Evolutionary conservation across 2,797 vertebrate species (phyloP).

Genomic region (Knipowitschia caucasica): DNA sequence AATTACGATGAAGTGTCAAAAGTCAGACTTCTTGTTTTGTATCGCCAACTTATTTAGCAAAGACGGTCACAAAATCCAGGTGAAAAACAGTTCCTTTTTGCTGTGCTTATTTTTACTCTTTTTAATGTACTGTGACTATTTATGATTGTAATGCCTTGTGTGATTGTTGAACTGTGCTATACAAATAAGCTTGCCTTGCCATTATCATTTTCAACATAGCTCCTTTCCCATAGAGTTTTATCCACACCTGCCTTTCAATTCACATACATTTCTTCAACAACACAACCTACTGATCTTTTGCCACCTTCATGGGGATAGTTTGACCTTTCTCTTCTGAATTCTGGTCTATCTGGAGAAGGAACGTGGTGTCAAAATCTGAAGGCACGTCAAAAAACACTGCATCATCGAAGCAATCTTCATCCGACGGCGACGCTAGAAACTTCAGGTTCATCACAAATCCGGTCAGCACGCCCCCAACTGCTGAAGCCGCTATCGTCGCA

Average conservation of each 20-base stretch:
- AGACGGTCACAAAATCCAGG: no score
- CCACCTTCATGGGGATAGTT: not conserved
- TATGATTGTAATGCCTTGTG: no score
- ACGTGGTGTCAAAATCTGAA: slow-evolving; percentile 37
- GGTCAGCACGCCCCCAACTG: slow-evolving; percentile 62
- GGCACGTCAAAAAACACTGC: slow-evolving; percentile 72
- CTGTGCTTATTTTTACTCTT: no score
- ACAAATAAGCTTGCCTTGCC: no score
- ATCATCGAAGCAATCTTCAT: slow-evolving; percentile 75
- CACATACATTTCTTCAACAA: not conserved
- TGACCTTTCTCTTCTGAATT: slow-evolving; percentile 16
- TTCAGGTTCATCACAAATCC: slow-evolving; percentile 64
- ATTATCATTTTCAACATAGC: no score
- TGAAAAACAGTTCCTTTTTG: no score
- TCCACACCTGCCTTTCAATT: not conserved
- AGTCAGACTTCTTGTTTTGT: no score
- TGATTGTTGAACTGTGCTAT: no score
- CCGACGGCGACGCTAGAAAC: slow-evolving; percentile 59
- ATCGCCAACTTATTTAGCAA: no score
- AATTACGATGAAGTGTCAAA: no score
- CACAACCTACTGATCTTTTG: not conserved
- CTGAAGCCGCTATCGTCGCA: slow-evolving; percentile 50
- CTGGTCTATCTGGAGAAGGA: not conserved
- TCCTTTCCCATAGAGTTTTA: no score
- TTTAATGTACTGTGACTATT: no score